Conservation (phyloP, 2,113 vertebrate genomes). For the Leptocoma aspasia region DNA sequence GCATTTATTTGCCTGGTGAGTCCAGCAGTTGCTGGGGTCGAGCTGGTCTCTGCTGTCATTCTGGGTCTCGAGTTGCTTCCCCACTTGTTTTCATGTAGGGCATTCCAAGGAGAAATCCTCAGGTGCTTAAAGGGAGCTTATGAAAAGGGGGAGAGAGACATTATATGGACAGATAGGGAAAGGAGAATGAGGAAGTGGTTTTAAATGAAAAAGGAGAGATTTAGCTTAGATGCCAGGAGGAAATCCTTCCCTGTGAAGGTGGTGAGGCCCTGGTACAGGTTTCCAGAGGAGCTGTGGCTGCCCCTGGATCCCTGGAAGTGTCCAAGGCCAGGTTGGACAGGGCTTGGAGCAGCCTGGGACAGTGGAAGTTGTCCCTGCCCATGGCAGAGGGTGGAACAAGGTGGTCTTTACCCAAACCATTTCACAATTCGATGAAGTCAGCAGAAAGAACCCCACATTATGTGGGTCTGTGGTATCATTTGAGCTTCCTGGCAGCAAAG, state of each 20-base stretch:
- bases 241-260: not conserved
- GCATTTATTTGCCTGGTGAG: not conserved
- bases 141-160: not conserved
- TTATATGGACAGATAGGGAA: not conserved
- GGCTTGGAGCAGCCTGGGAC: not conserved
- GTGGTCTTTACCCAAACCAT: not conserved
- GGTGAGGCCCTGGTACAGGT: fast-evolving
- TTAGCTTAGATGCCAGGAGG: not conserved
- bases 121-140: not conserved
- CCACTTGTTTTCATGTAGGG: not conserved
- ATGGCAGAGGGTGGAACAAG: not conserved
- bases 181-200: not conserved
- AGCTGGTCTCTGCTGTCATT: not conserved
- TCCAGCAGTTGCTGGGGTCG: not conserved
- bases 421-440: not conserved
- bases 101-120: not conserved
- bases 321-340: fast-evolving
- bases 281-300: not conserved
- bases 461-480: not conserved
- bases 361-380: not conserved
- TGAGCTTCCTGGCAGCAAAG: not conserved
- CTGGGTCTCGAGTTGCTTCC: not conserved
- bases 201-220: not conserved
- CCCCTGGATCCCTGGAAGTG: not conserved
- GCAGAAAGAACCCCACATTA: not conserved